A percentile compares a stretch with the other conserved stretches of the same genome.
These are phyloP conservation scores for Tricholaema leucomelas DNA, from an alignment of 2,113 vertebrate genomes.

Conservation along the genomic window DNA sequence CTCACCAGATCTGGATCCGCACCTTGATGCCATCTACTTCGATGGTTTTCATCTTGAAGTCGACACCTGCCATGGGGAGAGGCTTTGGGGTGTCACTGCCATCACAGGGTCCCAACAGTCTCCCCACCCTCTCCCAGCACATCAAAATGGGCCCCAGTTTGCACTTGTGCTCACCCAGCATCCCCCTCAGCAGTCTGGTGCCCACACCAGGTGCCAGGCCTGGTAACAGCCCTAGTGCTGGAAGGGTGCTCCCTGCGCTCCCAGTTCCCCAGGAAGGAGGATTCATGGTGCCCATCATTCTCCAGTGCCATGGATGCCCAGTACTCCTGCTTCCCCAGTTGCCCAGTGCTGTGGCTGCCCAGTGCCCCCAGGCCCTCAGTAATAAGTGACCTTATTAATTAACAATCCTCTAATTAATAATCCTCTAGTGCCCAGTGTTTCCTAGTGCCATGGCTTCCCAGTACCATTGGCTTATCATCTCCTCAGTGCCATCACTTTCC, in stretches of 20 bases:
- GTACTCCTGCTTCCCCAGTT: no score
- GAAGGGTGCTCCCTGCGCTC: no score
- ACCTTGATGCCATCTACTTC: conserved; percentile 85
- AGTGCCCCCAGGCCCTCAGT: no score
- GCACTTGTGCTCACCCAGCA: neutral
- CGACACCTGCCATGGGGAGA: neutral
- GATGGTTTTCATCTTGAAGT: conserved; percentile 87
- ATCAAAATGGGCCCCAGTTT: neutral
- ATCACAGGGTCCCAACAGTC: neutral
- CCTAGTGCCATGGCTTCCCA: no score
- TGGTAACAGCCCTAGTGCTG: neutral
- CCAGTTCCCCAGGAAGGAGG: neutral
- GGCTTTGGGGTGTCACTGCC: neutral
- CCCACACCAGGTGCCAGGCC: neutral
- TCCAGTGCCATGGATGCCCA: no score
- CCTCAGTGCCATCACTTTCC: no score
- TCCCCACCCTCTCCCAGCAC: neutral
- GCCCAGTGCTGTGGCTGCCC: no score
- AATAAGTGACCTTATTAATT: no score
- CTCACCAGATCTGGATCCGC: conserved; percentile 86
- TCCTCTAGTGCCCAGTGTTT: no score
- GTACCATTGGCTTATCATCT: no score
- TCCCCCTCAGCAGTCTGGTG: neutral
- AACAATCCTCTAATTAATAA: no score
- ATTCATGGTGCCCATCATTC: no score